Base-by-base conservation (phyloP, 2,888 invertebrate species). In the Esperia sulphurella region DNA sequence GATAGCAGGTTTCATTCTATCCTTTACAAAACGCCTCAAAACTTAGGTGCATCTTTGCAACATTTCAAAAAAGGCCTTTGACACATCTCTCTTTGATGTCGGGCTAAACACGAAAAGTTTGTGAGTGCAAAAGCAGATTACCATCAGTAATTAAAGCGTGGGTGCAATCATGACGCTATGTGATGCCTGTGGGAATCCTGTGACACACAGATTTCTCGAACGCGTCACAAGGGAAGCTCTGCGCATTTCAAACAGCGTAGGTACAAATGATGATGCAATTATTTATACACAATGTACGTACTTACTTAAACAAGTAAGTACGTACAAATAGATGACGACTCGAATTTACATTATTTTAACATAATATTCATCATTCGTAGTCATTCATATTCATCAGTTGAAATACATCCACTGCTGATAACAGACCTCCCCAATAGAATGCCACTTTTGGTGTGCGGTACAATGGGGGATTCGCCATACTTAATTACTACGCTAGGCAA, bases 71-170 rank as follows among this genome's bases (percentile, higher is more conserved):
- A 63, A 54, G 53, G 54, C 61, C 66, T 71, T 51, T 47, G 5
- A 38, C 64, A 63, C 48, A 58, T 51, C 52, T 51, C 54, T 60
- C 70, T 72, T 69, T 74, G 70, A 71, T 57, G 65, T 55, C 50
- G 57, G 50, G 55, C 65, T 66, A 67, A 70, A 65, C 63, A 65
- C 52, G 62, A 62, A 59, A 62, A 73, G 68, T 69, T 61, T 63
- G 54, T 51, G 55, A 58, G 57, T 61, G 54, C 48, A 64, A 76
- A 77, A 79, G 70, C 70, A 71, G 77, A 79, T 81, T 79, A 75
- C 70, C 68, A 79, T 77, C 79, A 72, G 74, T 80, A 77, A 81
- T 81, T 79, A 82, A 73, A 75, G 68, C 65, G 65, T 61, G 65
- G 50, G 46, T 58, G 59, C 58, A 63, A 61, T 61, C 60, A 61